Evolutionary conservation across 2,888 invertebrate genomes (phyloP).

Genomic region (Synergus umbraculus): DNA sequence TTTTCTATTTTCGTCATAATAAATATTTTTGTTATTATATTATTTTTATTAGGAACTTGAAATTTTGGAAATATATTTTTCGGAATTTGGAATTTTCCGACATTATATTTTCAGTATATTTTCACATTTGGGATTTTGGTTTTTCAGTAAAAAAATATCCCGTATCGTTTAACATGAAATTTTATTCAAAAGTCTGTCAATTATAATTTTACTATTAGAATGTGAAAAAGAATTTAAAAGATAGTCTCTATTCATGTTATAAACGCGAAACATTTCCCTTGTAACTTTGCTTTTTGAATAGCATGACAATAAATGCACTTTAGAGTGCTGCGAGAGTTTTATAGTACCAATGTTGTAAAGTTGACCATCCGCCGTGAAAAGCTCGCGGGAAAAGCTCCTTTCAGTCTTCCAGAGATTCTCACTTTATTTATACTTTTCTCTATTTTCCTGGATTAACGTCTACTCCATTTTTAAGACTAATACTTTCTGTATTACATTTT

Average conservation of each 20-base stretch:
- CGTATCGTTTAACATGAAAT: background rate
- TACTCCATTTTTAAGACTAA: background rate
- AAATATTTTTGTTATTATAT: too few species aligned
- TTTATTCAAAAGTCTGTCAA: background rate
- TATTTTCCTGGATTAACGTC: background rate
- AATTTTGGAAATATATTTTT: too few species aligned
- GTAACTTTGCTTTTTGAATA: constrained; percentile 34
- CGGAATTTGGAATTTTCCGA: too few species aligned
- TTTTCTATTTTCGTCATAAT: background rate
- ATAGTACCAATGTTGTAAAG: constrained; percentile 33
- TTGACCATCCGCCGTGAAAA: constrained; percentile 39
- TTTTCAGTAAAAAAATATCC: too few species aligned
- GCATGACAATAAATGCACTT: constrained; percentile 35
- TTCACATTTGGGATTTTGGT: too few species aligned
- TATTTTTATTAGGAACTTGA: too few species aligned
- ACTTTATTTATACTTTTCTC: constrained; percentile 18
- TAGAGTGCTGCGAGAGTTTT: constrained; percentile 25
- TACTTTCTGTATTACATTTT: background rate
- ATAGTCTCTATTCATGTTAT: constrained; percentile 27
- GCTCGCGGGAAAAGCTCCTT: constrained; percentile 30
- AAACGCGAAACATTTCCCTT: constrained; percentile 28
- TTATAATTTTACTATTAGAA: constrained; percentile 15
- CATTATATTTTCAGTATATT: too few species aligned
- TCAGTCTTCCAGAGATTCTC: constrained; percentile 5
- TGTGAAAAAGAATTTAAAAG: constrained; percentile 17